Percentiles rank a stretch among this genome's conserved stretches.
phyloP scores from a whole-genome alignment of 2,888 invertebrate species.

The Drosophila niveifrons region DNA sequence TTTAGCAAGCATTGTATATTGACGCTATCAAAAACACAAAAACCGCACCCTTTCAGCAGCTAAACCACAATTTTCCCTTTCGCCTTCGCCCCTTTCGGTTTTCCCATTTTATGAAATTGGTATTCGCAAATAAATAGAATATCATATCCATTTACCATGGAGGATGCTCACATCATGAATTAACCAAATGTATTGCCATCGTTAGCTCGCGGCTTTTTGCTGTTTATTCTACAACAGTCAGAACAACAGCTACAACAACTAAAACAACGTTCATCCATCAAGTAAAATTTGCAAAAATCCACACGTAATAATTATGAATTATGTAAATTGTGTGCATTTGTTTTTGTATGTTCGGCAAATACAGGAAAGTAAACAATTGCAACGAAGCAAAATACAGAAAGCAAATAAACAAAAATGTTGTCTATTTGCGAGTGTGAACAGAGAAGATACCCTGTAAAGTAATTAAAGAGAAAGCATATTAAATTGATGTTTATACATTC shows the following conservation, averaged over 20 bases:
- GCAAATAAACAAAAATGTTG: slow-evolving; percentile 5
- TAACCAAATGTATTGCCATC: slow-evolving; percentile 19
- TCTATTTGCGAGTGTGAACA: not conserved
- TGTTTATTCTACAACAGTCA: slow-evolving; percentile 15
- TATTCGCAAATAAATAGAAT: slow-evolving; percentile 16
- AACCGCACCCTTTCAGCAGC: slow-evolving; percentile 25
- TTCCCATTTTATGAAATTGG: slow-evolving; percentile 3
- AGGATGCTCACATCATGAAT: slow-evolving; percentile 12
- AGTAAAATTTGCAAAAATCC: slow-evolving; percentile 8
- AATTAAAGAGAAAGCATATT: not conserved
- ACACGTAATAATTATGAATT: slow-evolving; percentile 43
- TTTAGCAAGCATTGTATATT: slow-evolving; percentile 4
- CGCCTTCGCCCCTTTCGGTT: not conserved
- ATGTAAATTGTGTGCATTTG: slow-evolving; percentile 39
- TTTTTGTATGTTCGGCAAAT: slow-evolving; percentile 11
- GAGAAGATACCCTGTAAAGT: slow-evolving; percentile 3
- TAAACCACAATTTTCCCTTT: not conserved
- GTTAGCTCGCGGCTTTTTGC: slow-evolving; percentile 16
- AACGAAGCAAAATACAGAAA: slow-evolving; percentile 7
- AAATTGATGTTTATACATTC: too few relatives aligned
- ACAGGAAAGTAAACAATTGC: slow-evolving; percentile 14
- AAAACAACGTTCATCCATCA: slow-evolving; percentile 11
- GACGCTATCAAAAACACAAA: slow-evolving; percentile 28
- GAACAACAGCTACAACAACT: slow-evolving; percentile 5
- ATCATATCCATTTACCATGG: slow-evolving; percentile 17